Percentiles rank a stretch among this genome's conserved stretches.
Conservation (phyloP, 1,140 invertebrate genomes). For the Anastrepha obliqua region DNA sequence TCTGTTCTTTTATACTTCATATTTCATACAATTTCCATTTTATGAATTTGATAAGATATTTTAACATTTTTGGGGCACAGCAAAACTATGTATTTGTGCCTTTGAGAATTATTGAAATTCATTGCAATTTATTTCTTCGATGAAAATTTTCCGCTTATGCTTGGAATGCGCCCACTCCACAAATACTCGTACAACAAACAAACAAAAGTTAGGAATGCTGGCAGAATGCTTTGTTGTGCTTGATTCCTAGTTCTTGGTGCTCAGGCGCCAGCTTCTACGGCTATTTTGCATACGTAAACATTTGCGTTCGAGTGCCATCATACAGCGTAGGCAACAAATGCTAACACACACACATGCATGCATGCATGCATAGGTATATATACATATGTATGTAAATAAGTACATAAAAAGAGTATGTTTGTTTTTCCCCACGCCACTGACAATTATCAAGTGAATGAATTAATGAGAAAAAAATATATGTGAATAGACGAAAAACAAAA, state of each 20-base stretch:
- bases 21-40: neutral
- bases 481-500: conserved; percentile 1
- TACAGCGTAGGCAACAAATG: neutral
- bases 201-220: conserved; percentile 36
- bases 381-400: neutral
- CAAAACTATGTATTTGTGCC: neutral
- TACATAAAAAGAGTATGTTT: conserved; percentile 23
- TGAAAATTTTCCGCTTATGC: conserved; percentile 34
- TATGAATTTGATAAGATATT: neutral
- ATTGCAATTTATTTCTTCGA: conserved; percentile 1
- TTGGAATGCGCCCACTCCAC: conserved; percentile 18
- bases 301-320: neutral
- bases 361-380: conserved; percentile 8
- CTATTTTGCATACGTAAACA: conserved; percentile 49
- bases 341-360: conserved; percentile 19
- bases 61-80: conserved; percentile 7
- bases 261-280: conserved; percentile 43
- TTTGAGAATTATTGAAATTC: neutral
- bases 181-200: conserved; percentile 6
- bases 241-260: neutral
- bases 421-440: neutral
- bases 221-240: conserved; percentile 31
- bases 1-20: neutral
- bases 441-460: conserved; percentile 16
- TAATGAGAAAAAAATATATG: neutral